These are phyloP conservation scores for Drosophila tripunctata DNA, from an alignment of 2,888 invertebrate genomes.

Conservation along the genomic window DNA sequence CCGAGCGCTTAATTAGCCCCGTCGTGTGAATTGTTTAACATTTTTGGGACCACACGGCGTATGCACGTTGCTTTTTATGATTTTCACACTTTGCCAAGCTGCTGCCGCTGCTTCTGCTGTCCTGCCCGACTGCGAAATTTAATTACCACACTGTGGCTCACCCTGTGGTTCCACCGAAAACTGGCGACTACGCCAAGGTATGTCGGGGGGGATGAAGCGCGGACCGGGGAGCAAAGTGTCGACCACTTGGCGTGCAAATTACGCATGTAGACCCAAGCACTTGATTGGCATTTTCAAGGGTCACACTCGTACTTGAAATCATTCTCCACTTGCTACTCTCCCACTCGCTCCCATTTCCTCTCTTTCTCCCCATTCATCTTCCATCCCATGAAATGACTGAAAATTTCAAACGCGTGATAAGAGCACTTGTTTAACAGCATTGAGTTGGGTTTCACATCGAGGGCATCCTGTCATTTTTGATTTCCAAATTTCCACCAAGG, in stretches of 20 bases:
- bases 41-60: constrained; percentile 73
- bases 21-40: constrained; percentile 77
- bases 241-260: constrained; percentile 74
- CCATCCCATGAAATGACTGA: neutral
- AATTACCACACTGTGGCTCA: constrained; percentile 56
- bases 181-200: neutral
- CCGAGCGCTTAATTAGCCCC: constrained; percentile 71
- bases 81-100: constrained; percentile 70
- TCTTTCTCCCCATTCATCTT: neutral
- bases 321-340: neutral
- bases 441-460: constrained; percentile 16
- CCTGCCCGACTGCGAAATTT: constrained; percentile 64
- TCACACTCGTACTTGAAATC: constrained; percentile 53
- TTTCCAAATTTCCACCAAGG: too few relatives aligned
- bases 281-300: constrained; percentile 76
- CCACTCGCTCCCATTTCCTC: neutral
- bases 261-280: constrained; percentile 71
- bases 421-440: constrained; percentile 19
- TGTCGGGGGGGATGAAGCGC: neutral
- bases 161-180: neutral
- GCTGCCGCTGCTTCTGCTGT: too few relatives aligned
- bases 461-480: neutral
- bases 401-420: constrained; percentile 22
- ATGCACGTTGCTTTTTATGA: constrained; percentile 72
- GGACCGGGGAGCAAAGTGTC: constrained; percentile 1